Evolutionary conservation across 1,140 invertebrate genomes (phyloP).

Genomic region (Drosophila biarmipes): DNA sequence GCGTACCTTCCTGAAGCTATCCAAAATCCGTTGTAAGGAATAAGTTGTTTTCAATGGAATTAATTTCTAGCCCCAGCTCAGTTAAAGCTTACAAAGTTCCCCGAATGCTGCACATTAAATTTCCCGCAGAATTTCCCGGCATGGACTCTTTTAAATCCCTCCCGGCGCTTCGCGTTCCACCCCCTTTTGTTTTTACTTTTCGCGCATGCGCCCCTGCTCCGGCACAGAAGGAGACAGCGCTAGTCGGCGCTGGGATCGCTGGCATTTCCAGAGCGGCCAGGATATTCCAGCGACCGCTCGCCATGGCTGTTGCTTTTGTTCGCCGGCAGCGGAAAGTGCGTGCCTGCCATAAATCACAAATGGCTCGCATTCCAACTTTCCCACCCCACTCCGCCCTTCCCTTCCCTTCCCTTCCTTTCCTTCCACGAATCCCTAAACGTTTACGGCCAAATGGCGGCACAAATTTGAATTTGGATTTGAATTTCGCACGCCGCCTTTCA

Average conservation of each 20-base stretch:
- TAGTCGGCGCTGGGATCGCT: slow-evolving; percentile 55
- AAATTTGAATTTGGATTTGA: slow-evolving; percentile 54
- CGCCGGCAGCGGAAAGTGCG: slow-evolving; percentile 21
- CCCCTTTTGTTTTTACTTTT: slow-evolving; percentile 50
- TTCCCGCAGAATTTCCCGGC: slow-evolving; percentile 21
- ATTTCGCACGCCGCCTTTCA: slow-evolving; percentile 44
- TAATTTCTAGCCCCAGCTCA: not conserved
- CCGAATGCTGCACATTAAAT: slow-evolving; percentile 25
- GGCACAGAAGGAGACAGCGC: slow-evolving; percentile 37
- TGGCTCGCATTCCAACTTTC: slow-evolving; percentile 18
- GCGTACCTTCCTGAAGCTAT: no score
- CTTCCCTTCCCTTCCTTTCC: slow-evolving; percentile 10
- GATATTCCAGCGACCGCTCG: slow-evolving; percentile 57
- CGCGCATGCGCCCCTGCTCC: slow-evolving; percentile 64
- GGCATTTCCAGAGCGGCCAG: slow-evolving; percentile 59
- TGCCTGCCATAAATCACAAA: slow-evolving; percentile 77
- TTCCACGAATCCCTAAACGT: slow-evolving; percentile 74
- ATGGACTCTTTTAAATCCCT: slow-evolving; percentile 20
- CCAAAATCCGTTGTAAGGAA: no score
- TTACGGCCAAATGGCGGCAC: slow-evolving; percentile 70
- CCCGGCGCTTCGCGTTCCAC: slow-evolving; percentile 8
- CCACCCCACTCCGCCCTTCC: slow-evolving; percentile 8
- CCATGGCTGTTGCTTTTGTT: slow-evolving; percentile 35
- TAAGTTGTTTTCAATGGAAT: no score
- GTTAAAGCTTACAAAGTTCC: slow-evolving; percentile 5